Evolutionary conservation across 30 jellyfish, hydroid and myxozoan genomes (phyloP).

Genomic region (Hydractinia echinata): DNA sequence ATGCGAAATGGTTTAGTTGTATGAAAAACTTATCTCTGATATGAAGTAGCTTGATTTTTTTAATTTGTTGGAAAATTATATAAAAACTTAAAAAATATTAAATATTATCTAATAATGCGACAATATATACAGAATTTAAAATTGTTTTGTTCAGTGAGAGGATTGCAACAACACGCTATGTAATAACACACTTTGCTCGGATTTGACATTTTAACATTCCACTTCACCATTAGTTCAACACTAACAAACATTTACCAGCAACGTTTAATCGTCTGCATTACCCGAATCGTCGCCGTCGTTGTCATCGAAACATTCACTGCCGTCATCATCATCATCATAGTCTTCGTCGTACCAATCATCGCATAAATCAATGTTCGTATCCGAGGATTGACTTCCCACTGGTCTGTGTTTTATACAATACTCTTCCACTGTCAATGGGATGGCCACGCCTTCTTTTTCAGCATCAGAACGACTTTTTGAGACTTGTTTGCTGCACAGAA

Average conservation of each 20-base stretch:
- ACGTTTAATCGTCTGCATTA: constrained; percentile 54
- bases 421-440: constrained; percentile 89
- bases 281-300: constrained; percentile 96
- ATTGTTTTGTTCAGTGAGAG: no score
- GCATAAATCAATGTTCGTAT: constrained; percentile 65
- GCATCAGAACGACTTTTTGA: constrained; percentile 89
- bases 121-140: no score
- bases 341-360: constrained; percentile 98
- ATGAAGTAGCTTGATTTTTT: no score
- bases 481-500: constrained; percentile 70
- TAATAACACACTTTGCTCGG: no score
- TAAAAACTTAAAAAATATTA: no score
- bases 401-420: constrained; percentile 85
- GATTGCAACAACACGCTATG: no score
- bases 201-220: no score
- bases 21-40: no score
- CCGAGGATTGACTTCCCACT: constrained; percentile 61
- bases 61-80: no score
- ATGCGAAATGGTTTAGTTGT: no score
- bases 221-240: no score
- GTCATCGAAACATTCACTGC: constrained; percentile 81
- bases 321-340: constrained; percentile 73
- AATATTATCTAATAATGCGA: no score
- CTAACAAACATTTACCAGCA: neutral
- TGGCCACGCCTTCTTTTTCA: constrained; percentile 72